Evolutionary conservation across 92 coral and sea anemone species (phyloP).

Genomic region (Epizoanthus scotinus): DNA sequence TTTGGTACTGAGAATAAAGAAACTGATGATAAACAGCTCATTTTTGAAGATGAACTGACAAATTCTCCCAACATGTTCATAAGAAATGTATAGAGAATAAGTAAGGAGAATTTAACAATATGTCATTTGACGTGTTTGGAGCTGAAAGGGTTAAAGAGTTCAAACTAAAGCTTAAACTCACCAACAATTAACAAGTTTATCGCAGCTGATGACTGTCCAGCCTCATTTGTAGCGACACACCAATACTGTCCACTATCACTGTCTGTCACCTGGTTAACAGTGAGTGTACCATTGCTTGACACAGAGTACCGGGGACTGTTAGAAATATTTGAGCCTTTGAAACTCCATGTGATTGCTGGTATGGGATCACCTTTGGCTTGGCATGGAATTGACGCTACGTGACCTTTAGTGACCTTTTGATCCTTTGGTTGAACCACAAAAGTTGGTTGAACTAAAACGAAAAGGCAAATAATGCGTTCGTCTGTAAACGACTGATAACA

Average conservation of each 20-base stretch:
- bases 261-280: slow-evolving; percentile 46
- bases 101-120: no score
- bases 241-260: slow-evolving; percentile 64
- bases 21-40: no score
- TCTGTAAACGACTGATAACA: no score
- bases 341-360: slow-evolving; percentile 84
- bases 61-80: no score
- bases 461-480: neutral
- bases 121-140: no score
- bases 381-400: slow-evolving; percentile 63
- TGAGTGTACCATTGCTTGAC: slow-evolving; percentile 57
- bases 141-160: no score
- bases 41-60: no score
- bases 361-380: slow-evolving; percentile 73
- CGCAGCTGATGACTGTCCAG: slow-evolving; percentile 50
- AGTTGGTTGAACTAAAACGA: slow-evolving; percentile 65
- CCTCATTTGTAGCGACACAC: slow-evolving; percentile 68
- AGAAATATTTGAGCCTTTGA: neutral
- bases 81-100: no score
- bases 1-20: no score
- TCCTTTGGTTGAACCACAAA: slow-evolving; percentile 62
- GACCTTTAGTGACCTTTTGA: slow-evolving; percentile 63
- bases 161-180: slow-evolving; percentile 11
- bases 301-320: slow-evolving; percentile 44
- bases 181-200: slow-evolving; percentile 68